Base-by-base conservation (phyloP, 2,888 invertebrate species). In the Agrochola lychnidis region DNA sequence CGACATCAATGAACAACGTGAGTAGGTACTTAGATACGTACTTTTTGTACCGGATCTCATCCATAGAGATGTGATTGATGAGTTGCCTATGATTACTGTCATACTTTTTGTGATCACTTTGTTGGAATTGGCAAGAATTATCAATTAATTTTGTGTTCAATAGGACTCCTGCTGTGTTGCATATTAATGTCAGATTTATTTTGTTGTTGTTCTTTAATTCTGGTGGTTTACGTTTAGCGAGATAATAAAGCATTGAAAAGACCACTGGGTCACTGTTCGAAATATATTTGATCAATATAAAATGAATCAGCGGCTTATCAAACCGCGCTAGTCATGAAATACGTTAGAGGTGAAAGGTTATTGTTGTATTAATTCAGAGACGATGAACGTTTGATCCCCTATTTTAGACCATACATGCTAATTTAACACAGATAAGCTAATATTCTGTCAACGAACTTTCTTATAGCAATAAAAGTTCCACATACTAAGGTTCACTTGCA, bases 21-120 rank as follows among this genome's bases (percentile, higher is more conserved):
- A 63, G 14, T 14, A 66, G 40, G 40, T 62, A 67, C 48, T 45
- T 72, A 12, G n/a, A 3, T 40, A 36, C 0, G 14, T 73, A 70
- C 70, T 87, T 85, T 88, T 87, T 88, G 70, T 78, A 76, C 83
- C 82, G 81, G 87, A 84, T 82, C 69, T 69, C 57, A 77, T 83
- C 78, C 76, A 25, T 63, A 22, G 45, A 76, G 25, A 62, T 69
- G 36, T 85, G 81, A 87, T 84, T 76, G 79, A 88, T 84, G 79
- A 82, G 22, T 57, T 77, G 48, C 25, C 45, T 36, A 25, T 78
- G 73, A 78, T 79, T 73, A 64, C 59, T 78, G 73, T 77, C 79
- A 71, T 75, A 79, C 16, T 84, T 87, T 86, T 86, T 74, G 62
- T 73, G 68, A 45, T 77, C 22, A 42, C 14, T 71, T 64, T 22